Base-by-base conservation (phyloP, 35 echinoderm and acorn worm genomes). In the Anneissia japonica region DNA sequence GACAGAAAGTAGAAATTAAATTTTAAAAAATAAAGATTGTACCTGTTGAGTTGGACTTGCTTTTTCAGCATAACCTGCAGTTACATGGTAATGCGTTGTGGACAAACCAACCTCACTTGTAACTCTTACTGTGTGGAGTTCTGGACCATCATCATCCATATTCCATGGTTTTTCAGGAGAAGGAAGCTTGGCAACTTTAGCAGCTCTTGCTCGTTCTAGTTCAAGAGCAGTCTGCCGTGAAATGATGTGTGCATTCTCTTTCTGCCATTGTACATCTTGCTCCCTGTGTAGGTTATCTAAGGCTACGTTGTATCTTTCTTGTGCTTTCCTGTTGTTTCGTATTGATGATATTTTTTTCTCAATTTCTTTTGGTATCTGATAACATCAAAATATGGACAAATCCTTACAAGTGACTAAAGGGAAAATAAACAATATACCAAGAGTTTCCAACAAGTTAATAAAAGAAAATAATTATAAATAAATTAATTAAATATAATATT, bases 21-120 rank as follows among this genome's bases (percentile, higher is more conserved):
- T n/a, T n/a, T n/a, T n/a, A n/a, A n/a, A n/a, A n/a, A n/a, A n/a
- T n/a, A n/a, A n/a, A 77, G 14, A 36, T 31, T 13, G 6, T 51
- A 99, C 96, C 96, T 99, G 96, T 87, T 99, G 92, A 85, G 86
- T 81, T 16, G 80, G 77, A 9, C 90, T 92, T 79, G 96, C 96
- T 39, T 83, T 99, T 81, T 99, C 96, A 64, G 88, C 96, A 87
- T 91, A 99, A 26, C 93, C 92, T 46, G 45, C 79, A 28, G 86
- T 64, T 4, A 99, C 81, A 46, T 91, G 93, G 46, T 99, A 99
- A 46, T 94, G 96, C 23, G 89, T 92, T 34, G 96, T 94, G 26
- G 92, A 89, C 76, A 94, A 99, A 0, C 89, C 96, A 23, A 89
- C 84, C 29, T 89, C 87, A 51, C 84, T 88, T 17, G 88, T 99